A percentile compares a stretch with the other conserved stretches of the same genome.
Evolutionary conservation across 2,888 invertebrate species (phyloP).

Genomic region (Geotrupes spiniger): DNA sequence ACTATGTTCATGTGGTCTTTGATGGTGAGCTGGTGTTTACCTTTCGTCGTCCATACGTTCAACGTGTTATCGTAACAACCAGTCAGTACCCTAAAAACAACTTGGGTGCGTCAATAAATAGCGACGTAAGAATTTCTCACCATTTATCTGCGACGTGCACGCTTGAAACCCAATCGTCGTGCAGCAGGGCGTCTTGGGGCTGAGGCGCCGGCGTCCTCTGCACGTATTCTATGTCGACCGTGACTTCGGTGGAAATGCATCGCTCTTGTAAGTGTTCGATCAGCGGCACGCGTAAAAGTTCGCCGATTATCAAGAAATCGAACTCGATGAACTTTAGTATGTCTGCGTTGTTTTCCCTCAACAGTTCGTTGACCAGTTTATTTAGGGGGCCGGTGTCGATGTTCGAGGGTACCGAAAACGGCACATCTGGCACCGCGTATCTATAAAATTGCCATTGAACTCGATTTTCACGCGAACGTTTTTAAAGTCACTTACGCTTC

Average conservation of each 20-base stretch:
- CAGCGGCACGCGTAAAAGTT: slow-evolving; percentile 71
- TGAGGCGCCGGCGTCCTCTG: slow-evolving; percentile 88
- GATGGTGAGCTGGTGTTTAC: slow-evolving; percentile 78
- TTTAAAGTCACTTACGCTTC: slow-evolving; percentile 61
- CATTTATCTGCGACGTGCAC: slow-evolving; percentile 70
- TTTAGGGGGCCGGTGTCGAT: slow-evolving; percentile 70
- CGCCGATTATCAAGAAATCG: slow-evolving; percentile 85
- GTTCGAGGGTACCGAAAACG: slow-evolving; percentile 76
- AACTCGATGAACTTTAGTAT: slow-evolving; percentile 61
- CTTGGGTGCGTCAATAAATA: slow-evolving; percentile 2
- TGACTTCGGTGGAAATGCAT: slow-evolving; percentile 75
- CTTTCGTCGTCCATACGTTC: slow-evolving; percentile 85
- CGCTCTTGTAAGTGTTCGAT: slow-evolving; percentile 74
- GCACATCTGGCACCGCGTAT: slow-evolving; percentile 82
- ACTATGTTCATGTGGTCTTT: slow-evolving; percentile 85
- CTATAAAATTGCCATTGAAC: slow-evolving; percentile 52
- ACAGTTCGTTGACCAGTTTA: slow-evolving; percentile 73
- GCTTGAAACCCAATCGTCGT: slow-evolving; percentile 98
- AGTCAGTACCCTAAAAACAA: slow-evolving; percentile 69
- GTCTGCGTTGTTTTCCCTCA: slow-evolving; percentile 59
- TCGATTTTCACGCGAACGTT: slow-evolving; percentile 5
- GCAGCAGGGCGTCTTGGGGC: slow-evolving; percentile 87
- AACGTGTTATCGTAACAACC: slow-evolving; percentile 93
- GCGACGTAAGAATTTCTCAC: slow-evolving; percentile 44
- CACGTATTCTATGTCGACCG: slow-evolving; percentile 88